Base-by-base conservation (phyloP, 2,113 vertebrate genomes). In the Actenoides lindsayi region DNA sequence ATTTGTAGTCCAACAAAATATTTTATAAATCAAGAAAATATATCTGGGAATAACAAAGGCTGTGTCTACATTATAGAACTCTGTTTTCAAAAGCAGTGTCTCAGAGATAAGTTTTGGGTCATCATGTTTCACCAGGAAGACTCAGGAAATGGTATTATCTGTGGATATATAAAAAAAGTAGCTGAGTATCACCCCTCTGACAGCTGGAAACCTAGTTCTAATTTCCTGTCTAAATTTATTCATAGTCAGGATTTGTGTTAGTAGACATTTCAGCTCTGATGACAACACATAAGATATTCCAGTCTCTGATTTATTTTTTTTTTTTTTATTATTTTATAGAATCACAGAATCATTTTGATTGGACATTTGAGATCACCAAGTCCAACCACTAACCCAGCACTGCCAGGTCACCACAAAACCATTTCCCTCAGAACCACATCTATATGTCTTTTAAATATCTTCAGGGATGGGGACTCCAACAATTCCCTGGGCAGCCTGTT, bases 61-160 rank as follows among this genome's bases (percentile, higher is more conserved):
- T 75, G 5, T 42, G 10, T 46, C 57, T 76, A 33, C 11, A 20
- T 3, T 69, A 13, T 3, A 73, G 33, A 51, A 15, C 3, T 19
- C 16, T n/a, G 2, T 71, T n/a, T 78, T 60, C 39, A 80, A 62
- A 69, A 87, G 20, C 27, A 35, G 5, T 41, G 18, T 42, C 41
- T 73, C 11, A 24, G 53, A 86, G 15, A 20, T 48, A 7, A 3
- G 5, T 70, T 87, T 87, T 62, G 5, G 48, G 18, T 77, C 50
- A 62, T 37, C 0, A 0, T 20, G 10, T 2, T 84, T 89, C 31
- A 42, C 4, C 8, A 62, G 42, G 41, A 77, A 39, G 2, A 5
- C 18, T 57, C 20, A 69, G 35, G 31, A 89, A 85, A 54, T 2
- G 73, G 1, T 23, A 23, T 28, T 14, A 89, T 16, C 2, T 23